A percentile compares a stretch with the other conserved stretches of the same genome.
phyloP scores from a whole-genome alignment of 2,888 invertebrate species.

The Antheraea assamensis region DNA sequence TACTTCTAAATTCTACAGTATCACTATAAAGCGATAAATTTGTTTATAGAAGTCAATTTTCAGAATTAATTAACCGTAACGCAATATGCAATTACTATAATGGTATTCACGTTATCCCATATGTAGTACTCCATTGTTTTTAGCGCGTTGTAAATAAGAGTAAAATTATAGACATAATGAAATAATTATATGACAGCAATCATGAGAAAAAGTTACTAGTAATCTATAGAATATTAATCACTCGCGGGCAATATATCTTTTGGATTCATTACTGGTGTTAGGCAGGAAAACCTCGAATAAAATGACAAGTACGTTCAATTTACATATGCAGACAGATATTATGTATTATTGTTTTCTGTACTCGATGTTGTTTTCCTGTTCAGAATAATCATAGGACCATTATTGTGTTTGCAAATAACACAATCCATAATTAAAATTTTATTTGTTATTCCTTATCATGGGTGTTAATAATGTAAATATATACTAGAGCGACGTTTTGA shows the following conservation, averaged over 20 bases:
- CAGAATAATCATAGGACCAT: neutral
- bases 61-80: too few species aligned
- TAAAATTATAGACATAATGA: neutral
- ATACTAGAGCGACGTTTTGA: neutral
- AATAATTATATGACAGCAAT: neutral
- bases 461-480: neutral
- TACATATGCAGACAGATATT: neutral
- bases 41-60: too few species aligned
- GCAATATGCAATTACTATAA: too few species aligned
- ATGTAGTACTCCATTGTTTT: too few species aligned
- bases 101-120: too few species aligned
- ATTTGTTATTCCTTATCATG: neutral
- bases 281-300: neutral
- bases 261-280: neutral
- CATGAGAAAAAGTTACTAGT: neutral
- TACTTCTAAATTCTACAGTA: too few species aligned
- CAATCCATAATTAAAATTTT: neutral
- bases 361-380: neutral
- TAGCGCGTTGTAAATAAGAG: too few species aligned
- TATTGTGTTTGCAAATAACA: neutral
- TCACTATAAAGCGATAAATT: too few species aligned
- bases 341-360: neutral
- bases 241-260: neutral
- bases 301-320: neutral
- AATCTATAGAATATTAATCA: neutral